Evolutionary conservation across 1,140 invertebrate genomes (phyloP), one percentile per base, ranked within the genome.

Genomic region (Campoletis sonorensis): DNA sequence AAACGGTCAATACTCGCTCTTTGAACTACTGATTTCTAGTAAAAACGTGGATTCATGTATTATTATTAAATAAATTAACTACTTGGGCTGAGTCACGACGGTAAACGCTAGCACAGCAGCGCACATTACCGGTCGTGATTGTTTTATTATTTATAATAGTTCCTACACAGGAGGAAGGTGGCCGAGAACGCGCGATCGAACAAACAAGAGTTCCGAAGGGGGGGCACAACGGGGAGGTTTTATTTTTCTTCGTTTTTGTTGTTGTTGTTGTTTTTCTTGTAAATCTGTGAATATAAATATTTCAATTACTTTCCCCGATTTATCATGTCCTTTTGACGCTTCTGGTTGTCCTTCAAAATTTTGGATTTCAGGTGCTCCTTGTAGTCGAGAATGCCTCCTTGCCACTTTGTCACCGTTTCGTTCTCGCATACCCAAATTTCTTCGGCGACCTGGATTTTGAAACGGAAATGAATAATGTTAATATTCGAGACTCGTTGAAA

Each of bases 361-460:
- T 96, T 97, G 70, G 93, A 94, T 85, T 97, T 97, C 37, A 99
- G 93, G 90, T 98, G 96, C 86, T 99, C 96, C 92, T 99, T 99
- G 93, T 99, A 99, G 68, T 96, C 95, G 84, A 98, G 94, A 92
- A 99, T 99, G 85, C 96, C 97, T 30, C 98, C 97, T 82, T 97
- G 94, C 98, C 99, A 99, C 92, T 99, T 99, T 3, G 98, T 99
- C 16, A 99, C 96, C 11, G 96, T 97, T 85, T 96, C 96, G 85
- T 99, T 97, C 89, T 99, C 98, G 91, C 99, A 99, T 21, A 99
- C 96, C 98, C 98, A 99, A 91, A 99, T 99, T 92, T 99, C 98
- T 92, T 99, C 96, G 23, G 98, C 98, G 30, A 99, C 98, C 98
- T 99, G 88, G 37, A 93, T 51, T 70, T 51, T 70, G 21, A 75